phyloP scores from a whole-genome alignment of 2,113 vertebrate species.

The Vulpes ferrilata region DNA sequence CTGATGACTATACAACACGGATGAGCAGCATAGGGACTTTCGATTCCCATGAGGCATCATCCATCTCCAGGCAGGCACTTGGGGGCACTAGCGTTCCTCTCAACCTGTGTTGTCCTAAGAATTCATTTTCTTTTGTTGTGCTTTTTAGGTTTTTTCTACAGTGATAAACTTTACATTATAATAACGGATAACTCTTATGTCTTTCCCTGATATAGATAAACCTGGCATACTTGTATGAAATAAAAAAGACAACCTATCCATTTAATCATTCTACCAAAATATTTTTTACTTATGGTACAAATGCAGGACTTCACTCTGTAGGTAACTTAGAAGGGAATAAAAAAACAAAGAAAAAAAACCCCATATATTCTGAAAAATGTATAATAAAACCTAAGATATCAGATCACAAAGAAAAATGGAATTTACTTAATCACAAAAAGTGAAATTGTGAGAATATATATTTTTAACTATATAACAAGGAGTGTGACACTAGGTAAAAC shows the following conservation, averaged over 20 bases:
- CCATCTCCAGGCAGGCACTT: background rate
- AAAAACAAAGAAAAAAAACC: background rate
- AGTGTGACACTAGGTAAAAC: background rate
- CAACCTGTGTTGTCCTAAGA: background rate
- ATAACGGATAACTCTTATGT: background rate
- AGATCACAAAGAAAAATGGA: background rate
- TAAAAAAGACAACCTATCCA: background rate
- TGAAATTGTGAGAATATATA: background rate
- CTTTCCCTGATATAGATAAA: background rate
- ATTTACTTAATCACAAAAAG: background rate
- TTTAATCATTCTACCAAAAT: constrained; percentile 16
- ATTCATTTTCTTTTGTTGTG: constrained; percentile 7
- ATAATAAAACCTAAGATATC: background rate
- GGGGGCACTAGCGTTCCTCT: constrained; percentile 73
- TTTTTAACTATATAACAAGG: background rate
- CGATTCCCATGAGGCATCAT: background rate
- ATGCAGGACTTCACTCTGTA: background rate
- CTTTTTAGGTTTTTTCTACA: background rate
- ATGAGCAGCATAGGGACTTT: background rate
- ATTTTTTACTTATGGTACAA: background rate
- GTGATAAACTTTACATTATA: background rate
- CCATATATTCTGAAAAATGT: background rate
- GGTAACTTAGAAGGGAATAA: background rate
- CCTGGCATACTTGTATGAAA: background rate
- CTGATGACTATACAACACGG: background rate